Percentiles rank a stretch among this genome's conserved stretches.
These are phyloP conservation scores for Homarus gammarus DNA, from an alignment of 2,888 invertebrate species.

Conservation along the genomic window DNA sequence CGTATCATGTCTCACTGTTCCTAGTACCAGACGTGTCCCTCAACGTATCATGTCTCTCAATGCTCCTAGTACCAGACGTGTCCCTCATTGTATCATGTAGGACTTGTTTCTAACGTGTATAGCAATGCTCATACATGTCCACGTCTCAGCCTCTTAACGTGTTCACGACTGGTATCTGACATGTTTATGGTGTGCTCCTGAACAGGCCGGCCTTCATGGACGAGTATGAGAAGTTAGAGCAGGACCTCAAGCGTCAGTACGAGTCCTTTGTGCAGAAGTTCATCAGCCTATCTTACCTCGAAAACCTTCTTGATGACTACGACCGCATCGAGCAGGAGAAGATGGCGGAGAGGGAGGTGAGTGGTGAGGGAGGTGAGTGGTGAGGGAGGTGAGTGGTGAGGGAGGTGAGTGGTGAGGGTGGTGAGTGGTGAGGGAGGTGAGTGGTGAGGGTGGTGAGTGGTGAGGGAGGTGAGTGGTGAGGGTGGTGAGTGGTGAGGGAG, in stretches of 20 bases:
- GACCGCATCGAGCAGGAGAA: constrained; percentile 89
- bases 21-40: too few relatives aligned
- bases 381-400: too few relatives aligned
- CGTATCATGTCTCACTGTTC: too few relatives aligned
- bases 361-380: background rate
- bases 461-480: background rate
- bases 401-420: background rate
- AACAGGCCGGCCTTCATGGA: constrained; percentile 90
- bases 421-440: background rate
- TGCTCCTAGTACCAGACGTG: too few relatives aligned
- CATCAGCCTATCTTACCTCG: constrained; percentile 92
- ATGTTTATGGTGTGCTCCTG: background rate
- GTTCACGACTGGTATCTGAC: too few relatives aligned
- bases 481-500: background rate
- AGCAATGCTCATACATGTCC: too few relatives aligned
- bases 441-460: constrained; percentile 1
- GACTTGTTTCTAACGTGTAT: background rate
- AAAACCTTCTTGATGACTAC: constrained; percentile 90
- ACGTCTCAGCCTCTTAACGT: constrained; percentile 11
- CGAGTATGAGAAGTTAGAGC: constrained; percentile 93
- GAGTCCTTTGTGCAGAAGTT: constrained; percentile 92
- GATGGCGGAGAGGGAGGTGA: constrained; percentile 85
- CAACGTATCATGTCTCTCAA: too few relatives aligned
- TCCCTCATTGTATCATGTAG: too few relatives aligned
- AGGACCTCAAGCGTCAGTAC: constrained; percentile 90